Conservation (phyloP, 2,888 invertebrate genomes). For the Amiota mariae region DNA sequence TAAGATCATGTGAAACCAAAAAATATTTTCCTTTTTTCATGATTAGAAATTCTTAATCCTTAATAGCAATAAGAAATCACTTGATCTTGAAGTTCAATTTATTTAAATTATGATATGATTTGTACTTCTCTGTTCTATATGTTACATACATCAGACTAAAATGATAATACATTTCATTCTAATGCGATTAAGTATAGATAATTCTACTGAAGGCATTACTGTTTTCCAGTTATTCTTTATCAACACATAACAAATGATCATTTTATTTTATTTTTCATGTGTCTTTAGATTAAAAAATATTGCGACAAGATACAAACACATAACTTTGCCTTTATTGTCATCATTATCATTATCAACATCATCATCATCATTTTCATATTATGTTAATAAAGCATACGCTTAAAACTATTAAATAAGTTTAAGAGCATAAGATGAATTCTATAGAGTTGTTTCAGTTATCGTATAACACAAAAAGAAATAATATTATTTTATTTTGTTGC, state of each 20-base stretch:
- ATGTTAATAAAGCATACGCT: background rate
- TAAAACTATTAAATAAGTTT: background rate
- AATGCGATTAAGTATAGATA: too few relatives aligned
- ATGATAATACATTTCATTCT: slow-evolving; percentile 1
- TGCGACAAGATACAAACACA: slow-evolving; percentile 34
- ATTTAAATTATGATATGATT: too few relatives aligned
- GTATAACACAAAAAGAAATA: background rate
- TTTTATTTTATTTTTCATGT: slow-evolving; percentile 36
- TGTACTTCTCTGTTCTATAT: too few relatives aligned
- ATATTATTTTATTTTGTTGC: too few relatives aligned
- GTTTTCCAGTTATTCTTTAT: slow-evolving; percentile 10
- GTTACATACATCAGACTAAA: slow-evolving; percentile 17
- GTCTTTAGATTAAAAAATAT: slow-evolving; percentile 44
- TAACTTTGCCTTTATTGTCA: background rate
- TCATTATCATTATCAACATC: too few relatives aligned
- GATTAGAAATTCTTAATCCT: too few relatives aligned
- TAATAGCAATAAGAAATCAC: too few relatives aligned
- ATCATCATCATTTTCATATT: background rate
- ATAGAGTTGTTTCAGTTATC: background rate
- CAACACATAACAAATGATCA: slow-evolving; percentile 30
- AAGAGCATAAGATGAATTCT: background rate
- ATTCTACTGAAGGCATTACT: background rate
- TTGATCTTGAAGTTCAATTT: too few relatives aligned
- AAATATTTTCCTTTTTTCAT: too few relatives aligned
- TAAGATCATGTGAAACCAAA: too few relatives aligned